These are phyloP conservation scores for Lordiphosa fenestrarum DNA, from an alignment of 2,888 invertebrate genomes.

Conservation along the genomic window DNA sequence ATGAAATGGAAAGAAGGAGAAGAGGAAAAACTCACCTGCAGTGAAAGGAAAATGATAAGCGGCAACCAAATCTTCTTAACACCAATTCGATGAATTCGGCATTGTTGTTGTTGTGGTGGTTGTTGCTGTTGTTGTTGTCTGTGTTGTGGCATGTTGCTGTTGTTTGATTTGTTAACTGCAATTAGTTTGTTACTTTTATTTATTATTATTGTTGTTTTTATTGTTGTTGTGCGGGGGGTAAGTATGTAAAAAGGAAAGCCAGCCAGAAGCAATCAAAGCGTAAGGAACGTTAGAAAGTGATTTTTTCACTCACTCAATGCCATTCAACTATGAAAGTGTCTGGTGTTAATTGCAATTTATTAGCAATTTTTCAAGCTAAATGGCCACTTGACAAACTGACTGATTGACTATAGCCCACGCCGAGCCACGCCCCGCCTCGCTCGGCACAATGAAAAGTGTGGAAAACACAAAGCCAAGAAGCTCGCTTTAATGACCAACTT, in stretches of 20 bases:
- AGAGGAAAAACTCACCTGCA: slow-evolving; percentile 73
- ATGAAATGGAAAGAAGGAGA: neutral
- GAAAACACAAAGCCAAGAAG: slow-evolving; percentile 1
- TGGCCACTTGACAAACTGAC: slow-evolving; percentile 34
- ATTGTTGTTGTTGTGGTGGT: slow-evolving; percentile 29
- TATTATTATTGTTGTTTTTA: slow-evolving; percentile 29
- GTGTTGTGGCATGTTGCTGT: slow-evolving; percentile 14
- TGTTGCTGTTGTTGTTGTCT: slow-evolving; percentile 13
- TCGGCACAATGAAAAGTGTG: slow-evolving; percentile 9
- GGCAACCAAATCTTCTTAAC: slow-evolving; percentile 78
- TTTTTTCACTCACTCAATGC: slow-evolving; percentile 16
- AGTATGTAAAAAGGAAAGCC: slow-evolving; percentile 28
- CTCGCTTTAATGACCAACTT: too few relatives aligned
- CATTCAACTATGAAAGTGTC: slow-evolving; percentile 32
- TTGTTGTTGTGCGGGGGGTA: slow-evolving; percentile 21
- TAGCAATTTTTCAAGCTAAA: slow-evolving; percentile 42
- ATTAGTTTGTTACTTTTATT: slow-evolving; percentile 7
- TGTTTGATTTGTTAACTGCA: slow-evolving; percentile 14
- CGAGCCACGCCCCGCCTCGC: neutral
- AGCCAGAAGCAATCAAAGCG: slow-evolving; percentile 15
- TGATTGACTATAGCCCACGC: slow-evolving; percentile 42
- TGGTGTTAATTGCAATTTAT: slow-evolving; percentile 63
- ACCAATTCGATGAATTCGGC: slow-evolving; percentile 46
- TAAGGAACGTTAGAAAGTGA: slow-evolving; percentile 11
- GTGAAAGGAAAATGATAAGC: slow-evolving; percentile 77